Base-by-base conservation (phyloP, 2,888 invertebrate genomes). In the Stenchaetothrips biformis region DNA sequence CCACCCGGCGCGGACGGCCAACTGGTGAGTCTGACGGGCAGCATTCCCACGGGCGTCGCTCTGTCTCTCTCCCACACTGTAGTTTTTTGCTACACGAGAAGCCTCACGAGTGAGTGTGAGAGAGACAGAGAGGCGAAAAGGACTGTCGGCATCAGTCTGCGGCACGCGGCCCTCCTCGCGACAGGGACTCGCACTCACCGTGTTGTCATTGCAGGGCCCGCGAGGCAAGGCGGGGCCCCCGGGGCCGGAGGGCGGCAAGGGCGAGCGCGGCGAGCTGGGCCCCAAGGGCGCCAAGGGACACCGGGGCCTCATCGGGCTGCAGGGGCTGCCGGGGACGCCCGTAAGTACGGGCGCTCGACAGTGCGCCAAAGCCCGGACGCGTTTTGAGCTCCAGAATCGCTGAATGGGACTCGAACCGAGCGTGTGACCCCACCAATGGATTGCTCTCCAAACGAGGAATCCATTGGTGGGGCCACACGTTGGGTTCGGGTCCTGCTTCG, bases 241-340 rank as follows among this genome's bases (percentile, higher is more conserved):
- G 48, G 96, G 96, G 0, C 85, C 90, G 3, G 92, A 94, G 84
- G 96, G 96, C 6, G 85, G 87, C 0, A 93, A 94, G 83, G 92
- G 91, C 48, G 89, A 89, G 48, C 86, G 86, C 59, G 89, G 88
- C 77, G 92, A 92, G 82, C 82, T 88, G 0, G 95, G 95, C 2
- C 88, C 90, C 0, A 92, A 92, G 85, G 95, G 95, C 37, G 87
- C 90, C 3, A 95, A 95, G 86, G 95, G 95, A 9, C 95, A 95
- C 85, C 89, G 93, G 74, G 95, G 95, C n/a, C 87, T 95, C 74
- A 92, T 92, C 82, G 95, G 96, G 8, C 86, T 95, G 59, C 95
- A 94, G 84, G 96, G 96, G 27, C 87, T 94, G 84, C 90, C 92
- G 0, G 96, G 96, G 13, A 86, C 90, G 0, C 89, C 89, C 8